Base-by-base conservation (phyloP, 2,113 vertebrate species). In the Notiomystis cincta region DNA sequence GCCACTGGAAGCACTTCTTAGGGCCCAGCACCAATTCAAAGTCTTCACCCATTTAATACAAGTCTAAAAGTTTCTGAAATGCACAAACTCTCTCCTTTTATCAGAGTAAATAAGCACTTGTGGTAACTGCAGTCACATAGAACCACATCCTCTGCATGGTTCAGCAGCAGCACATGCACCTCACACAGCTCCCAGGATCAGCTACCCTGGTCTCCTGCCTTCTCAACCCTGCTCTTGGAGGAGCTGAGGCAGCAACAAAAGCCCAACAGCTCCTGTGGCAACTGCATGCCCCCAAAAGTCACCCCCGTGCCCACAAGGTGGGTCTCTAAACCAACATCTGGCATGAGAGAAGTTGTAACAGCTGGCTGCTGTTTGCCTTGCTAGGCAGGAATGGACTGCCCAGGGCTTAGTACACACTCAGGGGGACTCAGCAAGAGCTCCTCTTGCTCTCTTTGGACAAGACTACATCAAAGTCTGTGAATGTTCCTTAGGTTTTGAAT, bases 131-230 rank as follows among this genome's bases (percentile, higher is more conserved):
- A 51, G 17, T 42, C 22, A 17, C 37, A 33, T 21, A 82, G 42
- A 89, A 37, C 40, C 37, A 70, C 3, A 0, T 75, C n/a, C 24
- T 58, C 75, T 35, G 25, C 0, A 0, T 4, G 17, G 40, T 19
- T 79, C 48, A 56, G 37, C 48, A 88, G 58, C 20, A 71, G 35
- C 18, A 13, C 2, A 6, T 6, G 24, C 15, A 14, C 65, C 42
- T 62, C n/a, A 27, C 27, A 15, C 37, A 80, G 44, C 42, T 30
- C 30, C 65, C 1, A 4, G 30, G 13, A 66, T 7, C 18, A 22
- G 25, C 91, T 78, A 65, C 77, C n/a, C 23, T 7, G 2, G 1
- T 57, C 76, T 94, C 25, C 83, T 78, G 33, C 37, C 15, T 81
- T 60, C 56, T 57, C 51, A 73, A 24, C 24, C 47, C 60, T 65